Conservation (phyloP, 2,113 vertebrate genomes). For the Phalacrocorax brasilianus region DNA sequence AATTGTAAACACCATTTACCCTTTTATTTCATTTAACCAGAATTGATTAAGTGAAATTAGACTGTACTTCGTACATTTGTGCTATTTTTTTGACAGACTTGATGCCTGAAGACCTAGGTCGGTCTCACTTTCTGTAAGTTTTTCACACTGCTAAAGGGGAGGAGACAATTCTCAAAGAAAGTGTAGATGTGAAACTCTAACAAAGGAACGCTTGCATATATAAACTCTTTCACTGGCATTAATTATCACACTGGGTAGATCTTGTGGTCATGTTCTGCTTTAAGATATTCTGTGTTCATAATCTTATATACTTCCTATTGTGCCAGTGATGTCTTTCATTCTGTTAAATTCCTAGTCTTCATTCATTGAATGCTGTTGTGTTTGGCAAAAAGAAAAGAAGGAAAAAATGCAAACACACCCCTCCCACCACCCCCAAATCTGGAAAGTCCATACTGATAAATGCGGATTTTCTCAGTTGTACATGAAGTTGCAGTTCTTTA, state of each 20-base stretch:
- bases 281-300: background rate
- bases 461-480: background rate
- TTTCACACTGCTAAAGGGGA: background rate
- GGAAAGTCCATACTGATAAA: background rate
- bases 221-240: background rate
- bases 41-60: background rate
- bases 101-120: background rate
- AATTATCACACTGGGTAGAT: background rate
- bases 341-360: background rate
- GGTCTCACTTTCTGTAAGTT: background rate
- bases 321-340: background rate
- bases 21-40: background rate
- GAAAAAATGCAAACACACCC: background rate
- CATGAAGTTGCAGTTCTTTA: background rate
- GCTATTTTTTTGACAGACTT: background rate
- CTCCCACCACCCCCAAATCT: background rate
- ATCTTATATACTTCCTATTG: background rate
- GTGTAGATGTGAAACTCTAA: background rate
- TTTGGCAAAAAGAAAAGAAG: background rate
- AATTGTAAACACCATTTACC: background rate
- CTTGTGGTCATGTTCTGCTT: background rate
- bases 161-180: background rate
- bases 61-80: background rate
- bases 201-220: background rate
- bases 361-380: background rate